A percentile compares a stretch with the other conserved stretches of the same genome.
These are phyloP conservation scores for Drosophila grimshawi DNA, from an alignment of 1,140 invertebrate genomes.

Conservation along the genomic window DNA sequence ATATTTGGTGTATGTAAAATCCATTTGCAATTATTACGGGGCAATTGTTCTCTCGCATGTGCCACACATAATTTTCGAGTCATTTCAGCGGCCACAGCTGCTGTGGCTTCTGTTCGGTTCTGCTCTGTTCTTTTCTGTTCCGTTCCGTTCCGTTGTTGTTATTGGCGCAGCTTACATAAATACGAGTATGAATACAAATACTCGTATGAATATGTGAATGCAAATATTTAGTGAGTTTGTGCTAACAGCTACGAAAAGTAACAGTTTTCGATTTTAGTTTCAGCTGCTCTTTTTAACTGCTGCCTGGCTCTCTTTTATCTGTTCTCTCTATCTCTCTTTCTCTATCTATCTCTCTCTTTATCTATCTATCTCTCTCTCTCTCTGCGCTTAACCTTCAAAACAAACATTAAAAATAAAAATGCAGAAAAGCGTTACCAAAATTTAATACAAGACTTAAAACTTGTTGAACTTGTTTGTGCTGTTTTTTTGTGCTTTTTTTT, in stretches of 20 bases:
- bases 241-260: slow-evolving; percentile 67
- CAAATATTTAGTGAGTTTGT: slow-evolving; percentile 71
- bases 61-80: slow-evolving; percentile 20
- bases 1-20: slow-evolving; percentile 6
- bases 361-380: slow-evolving; percentile 20
- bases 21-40: slow-evolving; percentile 28
- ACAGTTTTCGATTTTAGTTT: slow-evolving; percentile 65
- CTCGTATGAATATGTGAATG: slow-evolving; percentile 42
- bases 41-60: slow-evolving; percentile 32
- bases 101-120: not conserved
- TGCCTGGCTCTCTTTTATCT: slow-evolving; percentile 7
- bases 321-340: not conserved
- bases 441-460: slow-evolving; percentile 53
- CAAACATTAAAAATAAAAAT: slow-evolving; percentile 39
- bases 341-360: slow-evolving; percentile 19
- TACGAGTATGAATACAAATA: slow-evolving; percentile 26
- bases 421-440: slow-evolving; percentile 39
- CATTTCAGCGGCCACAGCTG: slow-evolving; percentile 21
- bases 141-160: slow-evolving; percentile 5
- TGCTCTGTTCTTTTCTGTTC: not conserved
- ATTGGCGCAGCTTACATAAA: slow-evolving; percentile 69
- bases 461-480: slow-evolving; percentile 72
- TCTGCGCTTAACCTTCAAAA: slow-evolving; percentile 62
- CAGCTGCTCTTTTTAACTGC: slow-evolving; percentile 3
- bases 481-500: slow-evolving; percentile 12